These are phyloP conservation scores for Amphilophus citrinellus DNA, from an alignment of 2,113 vertebrate genomes.

Conservation along the genomic window DNA sequence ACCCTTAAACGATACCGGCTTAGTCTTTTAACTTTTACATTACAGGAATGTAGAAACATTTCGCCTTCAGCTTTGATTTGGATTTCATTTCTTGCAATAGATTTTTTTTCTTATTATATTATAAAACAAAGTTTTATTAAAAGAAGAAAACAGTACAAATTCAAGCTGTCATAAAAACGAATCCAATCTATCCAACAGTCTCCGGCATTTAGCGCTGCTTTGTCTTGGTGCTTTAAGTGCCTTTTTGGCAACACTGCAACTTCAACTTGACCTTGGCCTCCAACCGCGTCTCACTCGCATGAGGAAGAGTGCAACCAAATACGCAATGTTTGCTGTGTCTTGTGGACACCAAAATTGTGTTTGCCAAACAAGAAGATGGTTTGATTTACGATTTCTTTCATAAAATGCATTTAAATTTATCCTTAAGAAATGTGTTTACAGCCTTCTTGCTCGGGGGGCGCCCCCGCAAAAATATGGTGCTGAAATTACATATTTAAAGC, in stretches of 20 bases:
- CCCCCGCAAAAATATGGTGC: not conserved
- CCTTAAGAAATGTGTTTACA: not conserved
- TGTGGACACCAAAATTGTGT: not conserved
- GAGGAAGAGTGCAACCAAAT: constrained; percentile 32
- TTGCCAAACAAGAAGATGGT: not conserved
- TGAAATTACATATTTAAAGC: not conserved
- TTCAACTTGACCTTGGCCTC: constrained; percentile 99
- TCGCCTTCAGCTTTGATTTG: not conserved
- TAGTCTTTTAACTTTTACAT: not conserved
- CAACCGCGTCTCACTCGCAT: constrained; percentile 73
- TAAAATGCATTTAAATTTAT: not conserved
- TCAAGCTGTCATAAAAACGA: not conserved
- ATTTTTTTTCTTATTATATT: not conserved
- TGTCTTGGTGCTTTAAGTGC: constrained; percentile 6
- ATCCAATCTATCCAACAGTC: not conserved
- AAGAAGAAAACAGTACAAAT: not conserved
- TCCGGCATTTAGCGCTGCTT: not conserved
- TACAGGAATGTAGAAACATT: not conserved
- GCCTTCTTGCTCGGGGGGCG: not conserved
- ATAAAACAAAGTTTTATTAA: not conserved
- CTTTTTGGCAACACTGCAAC: constrained; percentile 85
- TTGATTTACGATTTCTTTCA: not conserved
- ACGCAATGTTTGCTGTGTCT: constrained; percentile 30
- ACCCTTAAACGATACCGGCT: not conserved
- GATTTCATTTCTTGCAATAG: not conserved